Evolutionary conservation across 1,140 invertebrate genomes (phyloP).

Genomic region (Ips typographus): DNA sequence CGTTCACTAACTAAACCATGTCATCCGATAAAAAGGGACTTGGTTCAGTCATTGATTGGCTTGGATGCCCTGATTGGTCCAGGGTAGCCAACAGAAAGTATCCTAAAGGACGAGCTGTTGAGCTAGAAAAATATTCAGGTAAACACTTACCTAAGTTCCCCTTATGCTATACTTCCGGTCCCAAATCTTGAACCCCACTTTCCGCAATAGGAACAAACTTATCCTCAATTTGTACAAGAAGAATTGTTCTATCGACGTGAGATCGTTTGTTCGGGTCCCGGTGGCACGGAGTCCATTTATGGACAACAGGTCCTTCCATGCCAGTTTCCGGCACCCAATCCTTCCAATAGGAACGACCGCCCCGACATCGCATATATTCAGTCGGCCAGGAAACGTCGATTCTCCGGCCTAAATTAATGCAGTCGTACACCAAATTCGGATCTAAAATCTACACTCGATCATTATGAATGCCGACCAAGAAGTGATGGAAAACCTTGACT

Average conservation of each 20-base stretch:
- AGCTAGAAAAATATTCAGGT: neutral
- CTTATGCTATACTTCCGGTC: constrained; percentile 45
- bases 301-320: constrained; percentile 90
- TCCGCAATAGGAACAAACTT: constrained; percentile 92
- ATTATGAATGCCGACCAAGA: neutral
- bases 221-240: constrained; percentile 90
- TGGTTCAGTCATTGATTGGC: constrained; percentile 19
- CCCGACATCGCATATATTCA: constrained; percentile 79
- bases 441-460: constrained; percentile 64
- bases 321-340: constrained; percentile 86
- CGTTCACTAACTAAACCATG: constrained; percentile 14
- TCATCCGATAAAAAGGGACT: constrained; percentile 32
- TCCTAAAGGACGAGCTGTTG: constrained; percentile 14
- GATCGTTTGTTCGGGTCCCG: constrained; percentile 80
- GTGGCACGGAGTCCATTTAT: constrained; percentile 89
- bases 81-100: constrained; percentile 32
- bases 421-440: constrained; percentile 81
- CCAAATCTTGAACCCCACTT: constrained; percentile 68
- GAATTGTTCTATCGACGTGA: constrained; percentile 86
- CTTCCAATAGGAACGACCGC: constrained; percentile 84
- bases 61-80: constrained; percentile 8
- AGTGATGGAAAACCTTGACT: constrained; percentile 54
- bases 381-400: constrained; percentile 93
- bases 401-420: constrained; percentile 82
- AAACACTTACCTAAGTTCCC: constrained; percentile 27